A percentile compares a stretch with the other conserved stretches of the same genome.
These are phyloP conservation scores for Orientallactaga bullata DNA, from an alignment of 2,113 vertebrate species.

Conservation along the genomic window DNA sequence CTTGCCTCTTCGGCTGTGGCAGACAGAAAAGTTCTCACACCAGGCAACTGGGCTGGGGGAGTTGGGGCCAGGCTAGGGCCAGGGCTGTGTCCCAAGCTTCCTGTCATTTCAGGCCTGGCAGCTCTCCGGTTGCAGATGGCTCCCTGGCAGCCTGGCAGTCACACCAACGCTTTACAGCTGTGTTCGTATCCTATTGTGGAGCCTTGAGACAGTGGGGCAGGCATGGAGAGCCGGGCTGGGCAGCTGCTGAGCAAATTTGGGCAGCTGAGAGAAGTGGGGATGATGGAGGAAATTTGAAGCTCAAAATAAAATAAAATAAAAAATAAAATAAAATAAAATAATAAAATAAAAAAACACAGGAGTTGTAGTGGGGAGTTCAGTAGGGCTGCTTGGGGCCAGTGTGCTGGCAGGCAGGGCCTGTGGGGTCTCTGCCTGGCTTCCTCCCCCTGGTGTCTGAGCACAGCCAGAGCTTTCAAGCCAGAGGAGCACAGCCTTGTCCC, in stretches of 20 bases:
- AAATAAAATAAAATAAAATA: too few species aligned
- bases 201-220: neutral
- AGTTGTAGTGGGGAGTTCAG: neutral
- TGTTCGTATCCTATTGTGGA: neutral
- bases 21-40: neutral
- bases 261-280: neutral
- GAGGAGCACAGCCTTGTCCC: neutral
- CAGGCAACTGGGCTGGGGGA: neutral
- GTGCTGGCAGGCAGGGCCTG: neutral
- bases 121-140: neutral
- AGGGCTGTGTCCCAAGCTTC: constrained; percentile 18
- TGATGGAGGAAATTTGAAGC: neutral
- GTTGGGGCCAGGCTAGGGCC: neutral
- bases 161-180: constrained; percentile 35
- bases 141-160: constrained; percentile 17
- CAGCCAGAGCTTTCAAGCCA: constrained; percentile 2
- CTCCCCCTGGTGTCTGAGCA: neutral
- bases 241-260: neutral
- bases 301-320: neutral
- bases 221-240: neutral
- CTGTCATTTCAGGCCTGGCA: constrained; percentile 53
- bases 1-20: neutral
- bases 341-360: rapidly evolving
- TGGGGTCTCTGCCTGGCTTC: neutral
- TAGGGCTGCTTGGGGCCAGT: neutral